These are phyloP conservation scores for Falcunculus frontatus DNA, from an alignment of 2,113 vertebrate genomes.

Conservation along the genomic window DNA sequence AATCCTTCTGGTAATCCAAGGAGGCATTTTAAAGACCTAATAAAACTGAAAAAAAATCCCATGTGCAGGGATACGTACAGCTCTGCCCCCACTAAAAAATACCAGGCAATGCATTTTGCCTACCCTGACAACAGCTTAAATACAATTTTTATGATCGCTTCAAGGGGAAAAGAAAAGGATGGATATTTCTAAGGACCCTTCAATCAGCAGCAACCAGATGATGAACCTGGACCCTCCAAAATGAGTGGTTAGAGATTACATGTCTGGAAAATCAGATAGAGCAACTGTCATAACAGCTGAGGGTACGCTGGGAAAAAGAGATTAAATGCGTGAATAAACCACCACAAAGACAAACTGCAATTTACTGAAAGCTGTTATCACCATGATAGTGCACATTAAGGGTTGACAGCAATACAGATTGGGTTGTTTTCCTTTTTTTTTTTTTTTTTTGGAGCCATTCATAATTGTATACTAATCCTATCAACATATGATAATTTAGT, in stretches of 20 bases:
- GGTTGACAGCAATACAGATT: background rate
- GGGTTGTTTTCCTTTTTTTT: background rate
- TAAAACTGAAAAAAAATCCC: background rate
- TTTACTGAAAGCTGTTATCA: slow-evolving; percentile 26
- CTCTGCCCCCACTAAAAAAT: background rate
- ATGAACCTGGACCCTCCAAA: slow-evolving; percentile 7
- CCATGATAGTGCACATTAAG: background rate
- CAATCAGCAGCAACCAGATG: background rate
- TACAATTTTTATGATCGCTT: background rate
- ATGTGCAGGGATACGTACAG: background rate
- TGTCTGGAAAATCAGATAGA: background rate
- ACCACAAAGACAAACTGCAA: slow-evolving; percentile 5
- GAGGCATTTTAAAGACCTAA: background rate
- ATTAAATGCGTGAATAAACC: slow-evolving; percentile 18
- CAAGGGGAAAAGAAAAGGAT: background rate
- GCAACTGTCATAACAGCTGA: background rate
- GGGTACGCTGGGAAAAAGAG: background rate
- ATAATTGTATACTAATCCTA: background rate
- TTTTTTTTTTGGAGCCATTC: background rate
- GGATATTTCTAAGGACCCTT: background rate
- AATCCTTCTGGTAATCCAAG: background rate
- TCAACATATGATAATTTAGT: background rate
- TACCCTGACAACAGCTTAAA: background rate
- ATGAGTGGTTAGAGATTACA: background rate
- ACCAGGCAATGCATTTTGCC: background rate